Percentiles rank a stretch among this genome's conserved stretches.
Evolutionary conservation across 2,888 invertebrate species (phyloP).

Genomic region (Brachycybe producta): DNA sequence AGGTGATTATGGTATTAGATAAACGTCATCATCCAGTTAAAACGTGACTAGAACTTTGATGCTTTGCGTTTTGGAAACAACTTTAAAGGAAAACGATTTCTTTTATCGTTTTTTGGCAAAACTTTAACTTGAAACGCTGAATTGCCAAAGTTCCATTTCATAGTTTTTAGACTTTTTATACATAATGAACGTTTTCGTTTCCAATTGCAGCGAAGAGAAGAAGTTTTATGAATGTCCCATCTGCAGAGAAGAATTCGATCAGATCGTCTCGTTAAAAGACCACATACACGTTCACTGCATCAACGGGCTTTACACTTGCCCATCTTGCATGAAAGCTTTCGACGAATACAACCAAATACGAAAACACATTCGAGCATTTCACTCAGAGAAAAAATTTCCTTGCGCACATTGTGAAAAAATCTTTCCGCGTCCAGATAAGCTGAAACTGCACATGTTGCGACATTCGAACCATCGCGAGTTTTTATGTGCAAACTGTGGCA

Average conservation of each 20-base stretch:
- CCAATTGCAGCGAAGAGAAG: constrained; percentile 39
- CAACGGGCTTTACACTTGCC: constrained; percentile 53
- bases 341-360: constrained; percentile 53
- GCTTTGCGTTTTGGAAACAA: too few relatives aligned
- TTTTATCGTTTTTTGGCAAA: too few relatives aligned
- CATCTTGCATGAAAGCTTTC: constrained; percentile 49
- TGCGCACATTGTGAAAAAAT: constrained; percentile 55
- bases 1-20: constrained; percentile 30
- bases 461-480: constrained; percentile 54
- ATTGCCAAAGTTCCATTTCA: too few relatives aligned
- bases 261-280: constrained; percentile 48
- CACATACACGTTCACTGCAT: constrained; percentile 52
- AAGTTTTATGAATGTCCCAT: constrained; percentile 58
- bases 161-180: too few relatives aligned
- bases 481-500: constrained; percentile 60
- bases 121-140: too few relatives aligned
- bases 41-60: neutral
- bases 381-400: constrained; percentile 51
- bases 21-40: neutral
- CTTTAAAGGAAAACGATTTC: too few relatives aligned
- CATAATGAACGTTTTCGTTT: too few relatives aligned
- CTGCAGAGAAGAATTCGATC: constrained; percentile 53
- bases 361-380: constrained; percentile 60
- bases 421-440: constrained; percentile 56
- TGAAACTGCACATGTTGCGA: constrained; percentile 54